phyloP scores from a whole-genome alignment of 2,888 invertebrate genomes.

The Norana najaformis region DNA sequence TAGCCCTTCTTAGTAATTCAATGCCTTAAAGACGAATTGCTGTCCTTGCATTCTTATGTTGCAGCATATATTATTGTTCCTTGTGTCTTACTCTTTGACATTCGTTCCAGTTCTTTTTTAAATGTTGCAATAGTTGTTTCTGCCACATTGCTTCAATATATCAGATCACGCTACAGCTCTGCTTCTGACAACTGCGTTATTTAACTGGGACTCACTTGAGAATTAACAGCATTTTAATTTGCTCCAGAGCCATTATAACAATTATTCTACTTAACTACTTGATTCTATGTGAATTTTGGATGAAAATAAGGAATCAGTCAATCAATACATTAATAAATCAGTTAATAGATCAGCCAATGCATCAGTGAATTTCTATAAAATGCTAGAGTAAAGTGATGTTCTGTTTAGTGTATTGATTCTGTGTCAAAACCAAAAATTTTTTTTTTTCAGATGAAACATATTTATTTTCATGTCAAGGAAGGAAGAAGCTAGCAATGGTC shows the following conservation, averaged over 20 bases:
- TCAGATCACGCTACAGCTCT: neutral
- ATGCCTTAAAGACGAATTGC: neutral
- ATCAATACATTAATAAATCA: neutral
- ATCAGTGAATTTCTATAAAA: neutral
- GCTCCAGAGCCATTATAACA: neutral
- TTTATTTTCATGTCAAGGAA: neutral
- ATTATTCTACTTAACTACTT: neutral
- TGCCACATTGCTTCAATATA: neutral
- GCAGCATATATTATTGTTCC: neutral
- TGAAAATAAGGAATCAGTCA: neutral
- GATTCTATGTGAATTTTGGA: neutral
- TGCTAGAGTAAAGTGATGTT: neutral
- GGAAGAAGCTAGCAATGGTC: neutral
- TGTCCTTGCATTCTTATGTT: neutral
- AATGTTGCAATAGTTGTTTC: neutral
- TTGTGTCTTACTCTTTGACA: neutral
- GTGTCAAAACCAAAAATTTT: neutral
- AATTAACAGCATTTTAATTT: neutral
- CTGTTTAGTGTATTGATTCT: neutral
- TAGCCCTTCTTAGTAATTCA: neutral
- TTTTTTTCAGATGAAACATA: neutral
- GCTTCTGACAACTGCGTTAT: neutral
- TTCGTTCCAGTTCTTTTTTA: neutral
- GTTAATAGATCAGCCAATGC: neutral
- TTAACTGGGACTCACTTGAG: neutral